These are phyloP conservation scores for Volucella inanis DNA, from an alignment of 2,888 invertebrate genomes.

Conservation along the genomic window DNA sequence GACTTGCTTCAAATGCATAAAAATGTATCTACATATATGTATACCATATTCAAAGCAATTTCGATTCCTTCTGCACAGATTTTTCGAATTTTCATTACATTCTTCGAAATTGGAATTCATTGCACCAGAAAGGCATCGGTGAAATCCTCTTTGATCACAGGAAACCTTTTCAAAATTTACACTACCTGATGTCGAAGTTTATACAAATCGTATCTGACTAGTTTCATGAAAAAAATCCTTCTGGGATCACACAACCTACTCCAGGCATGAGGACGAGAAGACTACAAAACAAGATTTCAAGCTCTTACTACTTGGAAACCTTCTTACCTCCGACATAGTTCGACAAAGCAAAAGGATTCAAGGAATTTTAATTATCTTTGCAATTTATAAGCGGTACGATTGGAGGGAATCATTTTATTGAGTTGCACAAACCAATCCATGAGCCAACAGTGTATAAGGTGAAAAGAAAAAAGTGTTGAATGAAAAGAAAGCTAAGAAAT, in stretches of 20 bases:
- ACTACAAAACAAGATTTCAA: conserved; percentile 23
- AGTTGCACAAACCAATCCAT: conserved; percentile 23
- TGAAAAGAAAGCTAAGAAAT: conserved; percentile 26
- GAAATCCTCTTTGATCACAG: conserved; percentile 33
- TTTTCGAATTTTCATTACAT: conserved; percentile 40
- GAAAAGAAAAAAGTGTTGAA: not conserved
- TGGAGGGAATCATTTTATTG: conserved; percentile 26
- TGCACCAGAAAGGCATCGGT: not conserved
- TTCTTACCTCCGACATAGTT: conserved; percentile 17
- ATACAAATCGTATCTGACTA: not conserved
- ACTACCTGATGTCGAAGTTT: conserved; percentile 5
- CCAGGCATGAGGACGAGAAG: conserved; percentile 1
- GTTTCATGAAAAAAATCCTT: not conserved
- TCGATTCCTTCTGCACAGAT: conserved; percentile 5
- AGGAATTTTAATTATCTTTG: conserved; percentile 63
- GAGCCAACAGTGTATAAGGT: not conserved
- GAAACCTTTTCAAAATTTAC: conserved; percentile 12
- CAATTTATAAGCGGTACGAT: conserved; percentile 33
- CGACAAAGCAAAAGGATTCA: conserved; percentile 40
- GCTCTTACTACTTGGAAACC: conserved; percentile 23
- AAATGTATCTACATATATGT: too few relatives aligned
- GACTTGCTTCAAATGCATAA: conserved; percentile 13
- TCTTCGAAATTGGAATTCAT: conserved; percentile 36
- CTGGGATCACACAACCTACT: conserved; percentile 2
- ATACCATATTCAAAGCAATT: not conserved